Evolutionary conservation across 2,797 vertebrate species (phyloP), one percentile per base, ranked within the genome.

Genomic region (Bradypodion pumilum): DNA sequence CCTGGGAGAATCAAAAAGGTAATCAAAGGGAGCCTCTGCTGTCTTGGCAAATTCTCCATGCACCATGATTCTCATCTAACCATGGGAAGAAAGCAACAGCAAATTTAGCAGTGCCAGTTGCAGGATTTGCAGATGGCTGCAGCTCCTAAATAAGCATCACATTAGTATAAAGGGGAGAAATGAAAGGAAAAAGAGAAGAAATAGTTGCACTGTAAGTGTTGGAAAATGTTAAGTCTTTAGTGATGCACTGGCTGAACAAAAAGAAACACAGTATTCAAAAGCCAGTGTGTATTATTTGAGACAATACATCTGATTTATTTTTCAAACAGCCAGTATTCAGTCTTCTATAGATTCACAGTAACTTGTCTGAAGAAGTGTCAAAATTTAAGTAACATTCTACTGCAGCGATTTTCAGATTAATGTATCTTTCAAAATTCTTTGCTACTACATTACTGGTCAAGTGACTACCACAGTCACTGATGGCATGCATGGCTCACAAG

Each of bases 131-230:
- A 95, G 95, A 94, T 95, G 95, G 94, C 91, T 93, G 90, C 74
- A 59, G 90, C 78, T 93, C 94, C 94, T 94, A 96, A 96, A 94
- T 93, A 95, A 95, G 93, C 94, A 95, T 95, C 95, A 92, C 93
- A 95, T 95, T 95, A 94, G 91, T 88, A 89, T 85, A 80, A 92
- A 93, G 89, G 87, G 93, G 87, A 0, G 5, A 83, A 78, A 86
- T 40, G 85, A 92, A 93, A 91, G 73, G 83, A 63, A 86, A 81
- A 92, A 94, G 93, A 84, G 82, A 86, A 92, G 90, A 89, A 89
- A 89, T 87, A 91, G 90, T 92, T 94, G 89, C 83, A 89, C 83
- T 89, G 91, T 88, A 91, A 92, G 89, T 90, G 86, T 79, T 81
- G 82, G 91, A 90, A 66, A 75, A 78, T 88, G 90, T 90, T 94